Base-by-base conservation (phyloP, 1,140 invertebrate genomes). In the Bombus balteatus region DNA sequence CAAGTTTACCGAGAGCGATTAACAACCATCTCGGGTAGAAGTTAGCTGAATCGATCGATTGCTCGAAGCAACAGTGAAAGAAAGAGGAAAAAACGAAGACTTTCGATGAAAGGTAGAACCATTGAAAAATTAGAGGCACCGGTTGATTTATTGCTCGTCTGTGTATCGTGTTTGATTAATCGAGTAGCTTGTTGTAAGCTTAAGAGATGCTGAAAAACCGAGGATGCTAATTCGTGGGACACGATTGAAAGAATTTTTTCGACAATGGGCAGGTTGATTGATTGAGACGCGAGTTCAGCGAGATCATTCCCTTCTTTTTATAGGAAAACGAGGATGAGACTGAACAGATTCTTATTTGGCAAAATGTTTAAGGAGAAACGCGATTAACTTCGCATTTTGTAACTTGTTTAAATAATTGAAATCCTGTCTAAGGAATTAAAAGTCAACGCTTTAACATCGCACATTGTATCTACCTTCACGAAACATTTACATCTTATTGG, bases 81-180 rank as follows among this genome's bases (percentile, higher is more conserved):
- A 28, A 15, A 25, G 5, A 77, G 8, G 28, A 39, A 62, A 37
- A 62, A 65, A 77, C 34, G 18, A 77, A 53, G n/a, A 10, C 39
- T 77, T 12, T 47, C 13, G 37, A 53, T 10, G 53, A 41, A 22
- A 10, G 28, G n/a, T 39, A 41, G 9, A 22, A 9, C 12, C 8
- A 15, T 32, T 62, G 57, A 77, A 78, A 78, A 62, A 78, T 65
- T 32, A 37, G 15, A n/a, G n/a, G 13, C 59, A 65, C 37, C 37
- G 13, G 25, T 59, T 78, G 75, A 78, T 78, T 78, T 78, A 78
- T 78, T 12, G 75, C 59, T 10, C 37, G 75, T 62, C 53, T 15
- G 37, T 15, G 75, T 59, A 59, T 59, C 53, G 28, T 59, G 75
- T 37, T 78, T 78, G 75, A 78, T 78, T 78, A 78, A 78, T 78